Evolutionary conservation across 2,888 invertebrate genomes (phyloP).

Genomic region (Drosophila birchii): DNA sequence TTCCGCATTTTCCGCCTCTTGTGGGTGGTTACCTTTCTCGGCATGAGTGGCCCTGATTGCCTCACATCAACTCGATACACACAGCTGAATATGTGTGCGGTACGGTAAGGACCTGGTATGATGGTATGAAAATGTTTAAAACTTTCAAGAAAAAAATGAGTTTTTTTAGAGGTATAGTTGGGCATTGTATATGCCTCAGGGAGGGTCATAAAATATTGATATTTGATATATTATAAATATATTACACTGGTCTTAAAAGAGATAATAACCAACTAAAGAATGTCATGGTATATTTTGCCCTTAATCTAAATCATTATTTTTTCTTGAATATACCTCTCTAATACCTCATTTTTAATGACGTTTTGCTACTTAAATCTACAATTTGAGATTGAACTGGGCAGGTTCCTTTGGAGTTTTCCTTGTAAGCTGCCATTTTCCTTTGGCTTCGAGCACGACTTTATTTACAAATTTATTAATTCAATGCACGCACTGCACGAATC

Average conservation of each 20-base stretch:
- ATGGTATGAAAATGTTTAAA: background rate
- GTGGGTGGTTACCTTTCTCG: constrained; percentile 67
- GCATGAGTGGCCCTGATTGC: constrained; percentile 51
- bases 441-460: constrained; percentile 39
- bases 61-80: constrained; percentile 44
- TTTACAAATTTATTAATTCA: constrained; percentile 69
- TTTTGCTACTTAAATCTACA: too few relatives aligned
- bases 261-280: too few relatives aligned
- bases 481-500: constrained; percentile 66
- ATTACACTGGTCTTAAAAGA: too few relatives aligned
- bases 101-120: constrained; percentile 18
- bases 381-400: background rate
- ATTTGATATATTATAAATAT: too few relatives aligned
- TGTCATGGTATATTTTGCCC: too few relatives aligned
- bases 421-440: constrained; percentile 17
- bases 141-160: background rate
- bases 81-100: background rate
- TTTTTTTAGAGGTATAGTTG: background rate
- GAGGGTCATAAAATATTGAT: background rate
- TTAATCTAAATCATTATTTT: too few relatives aligned
- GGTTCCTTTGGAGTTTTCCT: background rate
- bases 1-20: constrained; percentile 20
- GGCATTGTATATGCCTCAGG: background rate
- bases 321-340: too few relatives aligned
- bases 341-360: too few relatives aligned